These are phyloP conservation scores for Lymantria monacha DNA, from an alignment of 2,888 invertebrate species.

Conservation along the genomic window DNA sequence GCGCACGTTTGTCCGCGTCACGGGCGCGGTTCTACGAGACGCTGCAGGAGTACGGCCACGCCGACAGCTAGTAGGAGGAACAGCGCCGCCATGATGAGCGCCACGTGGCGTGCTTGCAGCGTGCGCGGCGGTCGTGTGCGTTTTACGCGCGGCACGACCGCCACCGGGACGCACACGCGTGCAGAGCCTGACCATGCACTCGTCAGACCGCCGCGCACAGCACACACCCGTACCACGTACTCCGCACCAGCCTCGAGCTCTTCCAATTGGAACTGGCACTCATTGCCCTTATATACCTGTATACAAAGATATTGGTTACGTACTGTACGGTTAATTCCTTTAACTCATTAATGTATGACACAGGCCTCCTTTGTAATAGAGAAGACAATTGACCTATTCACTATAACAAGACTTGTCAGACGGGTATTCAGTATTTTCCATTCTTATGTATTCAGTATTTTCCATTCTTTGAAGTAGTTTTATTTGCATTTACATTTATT, in stretches of 20 bases:
- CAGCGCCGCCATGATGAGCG: slow-evolving; percentile 82
- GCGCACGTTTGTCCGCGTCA: slow-evolving; percentile 47
- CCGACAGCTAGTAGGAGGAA: slow-evolving; percentile 84
- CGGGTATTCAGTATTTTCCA: too few relatives aligned
- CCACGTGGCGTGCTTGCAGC: slow-evolving; percentile 75
- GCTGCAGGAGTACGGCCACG: slow-evolving; percentile 84
- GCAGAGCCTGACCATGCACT: slow-evolving; percentile 87
- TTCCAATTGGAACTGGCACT: slow-evolving; percentile 83
- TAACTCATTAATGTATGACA: too few relatives aligned
- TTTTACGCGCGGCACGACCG: slow-evolving; percentile 74
- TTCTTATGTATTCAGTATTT: too few relatives aligned
- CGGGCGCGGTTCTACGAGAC: slow-evolving; percentile 73
- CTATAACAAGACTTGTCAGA: too few relatives aligned
- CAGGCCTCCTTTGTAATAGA: too few relatives aligned
- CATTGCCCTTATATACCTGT: slow-evolving; percentile 86
- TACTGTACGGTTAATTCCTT: not conserved
- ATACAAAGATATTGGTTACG: not conserved
- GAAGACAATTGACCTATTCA: too few relatives aligned
- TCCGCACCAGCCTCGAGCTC: slow-evolving; percentile 88
- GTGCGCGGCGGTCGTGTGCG: slow-evolving; percentile 81
- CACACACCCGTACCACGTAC: slow-evolving; percentile 90
- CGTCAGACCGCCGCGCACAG: slow-evolving; percentile 85
- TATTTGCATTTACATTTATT: too few relatives aligned
- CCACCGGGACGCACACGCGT: slow-evolving; percentile 72
- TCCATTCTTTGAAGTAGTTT: too few relatives aligned